Conservation (phyloP, 1,140 invertebrate species). For the Pseudomyrmex cubaensis region DNA sequence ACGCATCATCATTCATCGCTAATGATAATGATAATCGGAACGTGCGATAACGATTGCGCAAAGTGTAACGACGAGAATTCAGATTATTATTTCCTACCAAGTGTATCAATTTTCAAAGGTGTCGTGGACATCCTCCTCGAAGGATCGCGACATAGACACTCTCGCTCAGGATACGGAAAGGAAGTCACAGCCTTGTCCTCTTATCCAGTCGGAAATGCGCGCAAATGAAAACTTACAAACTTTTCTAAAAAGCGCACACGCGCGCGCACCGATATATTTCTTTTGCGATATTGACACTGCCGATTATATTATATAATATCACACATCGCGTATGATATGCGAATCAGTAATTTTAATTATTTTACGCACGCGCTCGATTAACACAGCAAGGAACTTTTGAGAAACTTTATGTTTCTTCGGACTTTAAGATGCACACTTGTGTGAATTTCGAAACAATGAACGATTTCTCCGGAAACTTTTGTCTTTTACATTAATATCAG, state of each 20-base stretch:
- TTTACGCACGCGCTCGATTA: not conserved
- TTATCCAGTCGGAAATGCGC: not conserved
- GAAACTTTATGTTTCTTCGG: not conserved
- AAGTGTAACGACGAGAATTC: not conserved
- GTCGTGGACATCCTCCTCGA: conserved; percentile 71
- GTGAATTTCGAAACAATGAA: too few relatives aligned
- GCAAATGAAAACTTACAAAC: not conserved
- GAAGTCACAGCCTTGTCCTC: not conserved
- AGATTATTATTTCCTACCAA: conserved; percentile 56
- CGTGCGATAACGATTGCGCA: too few relatives aligned
- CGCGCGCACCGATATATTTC: too few relatives aligned
- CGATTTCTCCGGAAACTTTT: not conserved
- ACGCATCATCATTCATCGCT: conserved; percentile 4
- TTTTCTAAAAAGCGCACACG: not conserved
- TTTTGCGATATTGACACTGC: not conserved
- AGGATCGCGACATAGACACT: conserved; percentile 25
- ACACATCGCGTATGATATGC: not conserved
- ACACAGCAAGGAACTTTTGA: not conserved
- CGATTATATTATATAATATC: conserved; percentile 12
- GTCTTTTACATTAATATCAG: not conserved
- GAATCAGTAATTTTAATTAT: conserved; percentile 9
- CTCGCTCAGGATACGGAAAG: conserved; percentile 6
- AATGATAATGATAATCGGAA: not conserved
- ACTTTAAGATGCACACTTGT: not conserved
- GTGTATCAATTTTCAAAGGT: conserved; percentile 70